Evolutionary conservation across 2,797 vertebrate species (phyloP).

Genomic region (Betta splendens): DNA sequence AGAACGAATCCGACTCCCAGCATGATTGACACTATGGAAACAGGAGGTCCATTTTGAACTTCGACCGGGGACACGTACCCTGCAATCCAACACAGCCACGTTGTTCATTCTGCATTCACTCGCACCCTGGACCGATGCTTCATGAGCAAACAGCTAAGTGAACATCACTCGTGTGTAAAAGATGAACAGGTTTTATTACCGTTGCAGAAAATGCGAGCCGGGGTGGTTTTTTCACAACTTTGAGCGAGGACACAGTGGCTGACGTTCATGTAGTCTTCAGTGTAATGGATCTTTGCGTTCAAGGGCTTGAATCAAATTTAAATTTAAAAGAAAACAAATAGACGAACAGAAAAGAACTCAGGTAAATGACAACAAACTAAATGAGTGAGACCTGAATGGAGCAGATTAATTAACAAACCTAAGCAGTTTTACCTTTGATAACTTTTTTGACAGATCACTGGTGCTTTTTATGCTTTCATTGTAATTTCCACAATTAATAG

Average conservation of each 20-base stretch:
- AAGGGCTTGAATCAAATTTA: background rate
- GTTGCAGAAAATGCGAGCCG: conserved; percentile 19
- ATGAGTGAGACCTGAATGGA: no score
- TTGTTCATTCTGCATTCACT: background rate
- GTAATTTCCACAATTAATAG: rapidly evolving
- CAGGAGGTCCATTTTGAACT: rapidly evolving
- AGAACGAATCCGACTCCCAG: conserved; percentile 35
- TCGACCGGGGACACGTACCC: rapidly evolving
- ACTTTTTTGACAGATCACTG: background rate
- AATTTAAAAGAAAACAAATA: background rate
- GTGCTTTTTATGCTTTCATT: rapidly evolving
- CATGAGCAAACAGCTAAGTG: background rate
- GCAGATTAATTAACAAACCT: no score
- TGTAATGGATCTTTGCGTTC: background rate
- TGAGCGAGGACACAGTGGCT: background rate
- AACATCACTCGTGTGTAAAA: background rate
- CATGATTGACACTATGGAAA: background rate
- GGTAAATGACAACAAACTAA: background rate
- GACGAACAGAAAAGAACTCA: background rate
- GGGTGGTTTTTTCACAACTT: rapidly evolving
- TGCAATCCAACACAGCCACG: conserved; percentile 37
- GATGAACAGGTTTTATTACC: conserved; percentile 21
- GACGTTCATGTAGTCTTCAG: rapidly evolving
- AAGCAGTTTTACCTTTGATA: background rate
- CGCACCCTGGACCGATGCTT: background rate